Evolutionary conservation across 2,113 vertebrate species (phyloP).

Genomic region (Ancistrus triradiatus): DNA sequence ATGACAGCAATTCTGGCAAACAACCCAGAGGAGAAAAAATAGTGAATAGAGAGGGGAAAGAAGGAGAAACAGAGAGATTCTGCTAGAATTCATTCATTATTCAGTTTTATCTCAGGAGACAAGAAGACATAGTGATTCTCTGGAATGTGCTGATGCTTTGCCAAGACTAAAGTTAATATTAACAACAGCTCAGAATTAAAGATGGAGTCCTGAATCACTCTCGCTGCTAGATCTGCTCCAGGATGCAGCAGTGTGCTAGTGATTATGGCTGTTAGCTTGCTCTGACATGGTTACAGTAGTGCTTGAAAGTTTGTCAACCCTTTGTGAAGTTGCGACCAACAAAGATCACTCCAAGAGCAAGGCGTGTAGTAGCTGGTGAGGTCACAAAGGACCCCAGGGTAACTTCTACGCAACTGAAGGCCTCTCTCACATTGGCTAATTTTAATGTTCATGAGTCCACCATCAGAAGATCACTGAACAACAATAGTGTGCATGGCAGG

Average conservation of each 20-base stretch:
- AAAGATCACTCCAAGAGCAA: too few relatives aligned
- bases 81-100: constrained; percentile 26
- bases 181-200: constrained; percentile 44
- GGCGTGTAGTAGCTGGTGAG: too few relatives aligned
- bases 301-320: too few relatives aligned
- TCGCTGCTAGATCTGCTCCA: constrained; percentile 39
- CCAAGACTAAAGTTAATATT: constrained; percentile 47
- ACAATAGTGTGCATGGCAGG: too few relatives aligned
- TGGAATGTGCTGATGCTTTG: constrained; percentile 44
- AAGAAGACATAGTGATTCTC: constrained; percentile 20
- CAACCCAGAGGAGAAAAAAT: constrained; percentile 37
- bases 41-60: constrained; percentile 8
- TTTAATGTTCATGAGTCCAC: too few relatives aligned
- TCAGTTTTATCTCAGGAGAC: constrained; percentile 21
- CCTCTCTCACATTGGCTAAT: too few relatives aligned
- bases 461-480: too few relatives aligned
- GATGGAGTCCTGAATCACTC: constrained; percentile 27
- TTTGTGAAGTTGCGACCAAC: too few relatives aligned
- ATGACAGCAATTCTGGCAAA: constrained; percentile 32
- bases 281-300: constrained; percentile 69
- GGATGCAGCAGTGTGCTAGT: constrained; percentile 64
- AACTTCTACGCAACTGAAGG: too few relatives aligned
- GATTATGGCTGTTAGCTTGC: constrained; percentile 66
- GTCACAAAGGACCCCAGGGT: too few relatives aligned
- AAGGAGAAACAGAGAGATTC: constrained; percentile 14